Conservation (phyloP, 2,888 invertebrate genomes). For the Clanis bilineata region DNA sequence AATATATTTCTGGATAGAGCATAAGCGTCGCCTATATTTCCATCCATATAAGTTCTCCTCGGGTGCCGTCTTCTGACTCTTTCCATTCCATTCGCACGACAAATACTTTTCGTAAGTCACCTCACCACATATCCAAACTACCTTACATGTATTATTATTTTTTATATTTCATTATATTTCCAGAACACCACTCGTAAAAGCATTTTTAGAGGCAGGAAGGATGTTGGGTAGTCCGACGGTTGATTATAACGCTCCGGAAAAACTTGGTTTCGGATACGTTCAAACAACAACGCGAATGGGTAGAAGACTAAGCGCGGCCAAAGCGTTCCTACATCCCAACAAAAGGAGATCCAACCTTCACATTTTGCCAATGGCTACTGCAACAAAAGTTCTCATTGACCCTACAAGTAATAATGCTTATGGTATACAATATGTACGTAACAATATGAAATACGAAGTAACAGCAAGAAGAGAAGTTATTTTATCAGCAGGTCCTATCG, state of each 20-base stretch:
- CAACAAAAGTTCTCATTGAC: slow-evolving; percentile 80
- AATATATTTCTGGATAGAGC: no score
- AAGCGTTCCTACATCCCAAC: slow-evolving; percentile 81
- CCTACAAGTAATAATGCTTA: slow-evolving; percentile 66
- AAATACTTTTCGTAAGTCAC: no score
- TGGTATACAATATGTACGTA: slow-evolving; percentile 79
- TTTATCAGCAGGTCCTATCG: slow-evolving; percentile 89
- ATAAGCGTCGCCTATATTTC: no score
- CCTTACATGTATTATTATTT: neutral
- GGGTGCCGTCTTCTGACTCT: no score
- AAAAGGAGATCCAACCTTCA: slow-evolving; percentile 80
- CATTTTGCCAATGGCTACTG: slow-evolving; percentile 78
- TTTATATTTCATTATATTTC: slow-evolving; percentile 21
- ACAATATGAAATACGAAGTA: slow-evolving; percentile 64
- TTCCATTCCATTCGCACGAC: no score
- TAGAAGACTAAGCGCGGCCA: slow-evolving; percentile 81
- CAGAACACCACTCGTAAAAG: slow-evolving; percentile 79
- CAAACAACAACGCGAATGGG: slow-evolving; percentile 84
- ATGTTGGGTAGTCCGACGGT: slow-evolving; percentile 84
- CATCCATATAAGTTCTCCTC: no score
- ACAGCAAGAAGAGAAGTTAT: slow-evolving; percentile 86
- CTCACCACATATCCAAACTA: no score
- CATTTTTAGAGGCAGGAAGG: slow-evolving; percentile 84
- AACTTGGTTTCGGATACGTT: slow-evolving; percentile 82
- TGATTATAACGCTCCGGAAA: slow-evolving; percentile 85